Conservation (phyloP, 2,797 vertebrate genomes). For the Cirrhinus mrigala region DNA sequence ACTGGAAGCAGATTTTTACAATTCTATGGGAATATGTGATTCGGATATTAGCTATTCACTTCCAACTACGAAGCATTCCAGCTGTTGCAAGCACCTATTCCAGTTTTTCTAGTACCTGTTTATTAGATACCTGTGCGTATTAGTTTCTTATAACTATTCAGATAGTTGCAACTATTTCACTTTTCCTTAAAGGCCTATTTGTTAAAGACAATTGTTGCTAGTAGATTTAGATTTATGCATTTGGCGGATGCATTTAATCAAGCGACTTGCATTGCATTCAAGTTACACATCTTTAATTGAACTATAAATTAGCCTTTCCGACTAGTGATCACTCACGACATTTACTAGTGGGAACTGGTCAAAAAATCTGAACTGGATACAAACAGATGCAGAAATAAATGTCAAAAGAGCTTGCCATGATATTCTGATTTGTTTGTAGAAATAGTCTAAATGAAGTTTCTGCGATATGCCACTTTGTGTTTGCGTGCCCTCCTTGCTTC, state of each 20-base stretch:
- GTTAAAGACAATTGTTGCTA: background rate
- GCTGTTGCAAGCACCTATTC: background rate
- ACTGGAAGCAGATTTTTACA: background rate
- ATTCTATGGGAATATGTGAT: background rate
- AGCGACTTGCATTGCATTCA: background rate
- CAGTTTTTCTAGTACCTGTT: constrained; percentile 23
- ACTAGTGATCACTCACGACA: background rate
- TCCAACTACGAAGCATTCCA: background rate
- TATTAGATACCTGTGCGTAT: background rate
- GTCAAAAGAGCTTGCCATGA: background rate
- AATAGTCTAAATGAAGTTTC: background rate
- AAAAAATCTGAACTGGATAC: background rate
- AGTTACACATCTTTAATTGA: too few relatives aligned
- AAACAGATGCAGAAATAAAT: background rate
- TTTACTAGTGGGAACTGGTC: background rate
- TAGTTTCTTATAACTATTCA: background rate
- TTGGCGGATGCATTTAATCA: background rate
- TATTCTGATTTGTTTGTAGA: background rate
- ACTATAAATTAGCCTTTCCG: background rate
- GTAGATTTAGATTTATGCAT: background rate
- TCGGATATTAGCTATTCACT: background rate
- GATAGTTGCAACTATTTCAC: background rate
- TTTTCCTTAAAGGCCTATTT: background rate
- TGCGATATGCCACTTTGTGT: background rate
- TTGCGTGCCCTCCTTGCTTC: background rate